A percentile compares a stretch with the other conserved stretches of the same genome.
phyloP scores from a whole-genome alignment of 2,797 vertebrate species.

The Myotis daubentonii region DNA sequence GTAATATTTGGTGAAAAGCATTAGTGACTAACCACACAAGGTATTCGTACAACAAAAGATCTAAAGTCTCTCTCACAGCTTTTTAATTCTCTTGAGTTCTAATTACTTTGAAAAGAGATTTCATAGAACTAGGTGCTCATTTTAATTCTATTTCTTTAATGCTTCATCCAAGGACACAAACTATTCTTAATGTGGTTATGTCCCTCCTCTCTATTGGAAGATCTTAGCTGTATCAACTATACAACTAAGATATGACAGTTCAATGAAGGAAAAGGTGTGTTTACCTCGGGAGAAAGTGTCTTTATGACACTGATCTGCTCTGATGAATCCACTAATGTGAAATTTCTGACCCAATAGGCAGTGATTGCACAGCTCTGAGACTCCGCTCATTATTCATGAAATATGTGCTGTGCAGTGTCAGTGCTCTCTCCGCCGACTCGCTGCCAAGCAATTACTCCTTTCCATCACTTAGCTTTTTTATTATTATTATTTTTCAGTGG shows the following conservation, averaged over 20 bases:
- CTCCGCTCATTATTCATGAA: slow-evolving; percentile 88
- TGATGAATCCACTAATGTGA: slow-evolving; percentile 88
- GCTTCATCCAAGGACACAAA: slow-evolving; percentile 47
- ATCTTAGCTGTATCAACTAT: slow-evolving; percentile 65
- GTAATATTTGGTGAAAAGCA: not conserved
- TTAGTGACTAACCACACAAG: not conserved
- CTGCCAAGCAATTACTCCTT: slow-evolving; percentile 87
- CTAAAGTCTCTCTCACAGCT: not conserved
- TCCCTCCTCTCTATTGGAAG: slow-evolving; percentile 59
- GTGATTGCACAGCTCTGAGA: slow-evolving; percentile 84
- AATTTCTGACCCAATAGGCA: slow-evolving; percentile 89
- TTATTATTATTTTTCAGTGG: slow-evolving; percentile 82
- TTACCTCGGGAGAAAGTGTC: slow-evolving; percentile 84
- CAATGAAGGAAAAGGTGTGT: slow-evolving; percentile 83
- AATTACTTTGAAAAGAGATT: not conserved
- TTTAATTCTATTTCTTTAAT: slow-evolving; percentile 55
- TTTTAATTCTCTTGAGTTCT: not conserved
- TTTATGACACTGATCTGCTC: slow-evolving; percentile 87
- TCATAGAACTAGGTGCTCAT: slow-evolving; percentile 44
- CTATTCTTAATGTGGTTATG: slow-evolving; percentile 29
- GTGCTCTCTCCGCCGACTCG: slow-evolving; percentile 85
- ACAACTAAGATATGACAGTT: slow-evolving; percentile 79
- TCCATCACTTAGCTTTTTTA: slow-evolving; percentile 84
- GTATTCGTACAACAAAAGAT: not conserved
- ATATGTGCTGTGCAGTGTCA: slow-evolving; percentile 83